Conservation (phyloP, 35 echinoderm and acorn worm genomes). For the Nesometra sesokonis region DNA sequence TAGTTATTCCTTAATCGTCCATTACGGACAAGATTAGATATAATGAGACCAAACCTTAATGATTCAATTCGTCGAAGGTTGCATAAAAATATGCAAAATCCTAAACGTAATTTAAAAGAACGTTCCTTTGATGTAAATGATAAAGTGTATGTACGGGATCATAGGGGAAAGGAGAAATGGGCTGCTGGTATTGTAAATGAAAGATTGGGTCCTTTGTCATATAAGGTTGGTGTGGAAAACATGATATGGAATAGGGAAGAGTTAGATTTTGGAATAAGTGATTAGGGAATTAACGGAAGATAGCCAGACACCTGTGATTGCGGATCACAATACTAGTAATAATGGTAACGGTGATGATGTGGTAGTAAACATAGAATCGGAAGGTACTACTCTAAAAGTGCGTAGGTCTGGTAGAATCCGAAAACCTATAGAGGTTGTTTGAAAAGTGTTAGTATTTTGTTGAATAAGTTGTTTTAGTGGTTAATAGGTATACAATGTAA, state of each 20-base stretch:
- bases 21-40: constrained; percentile 13
- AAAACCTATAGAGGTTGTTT: no score
- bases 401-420: no score
- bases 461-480: no score
- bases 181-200: constrained; percentile 9
- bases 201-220: constrained; percentile 15
- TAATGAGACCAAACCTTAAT: constrained; percentile 10
- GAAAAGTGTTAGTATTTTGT: no score
- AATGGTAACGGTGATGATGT: no score
- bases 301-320: no score
- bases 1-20: constrained; percentile 10
- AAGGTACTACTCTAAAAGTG: no score
- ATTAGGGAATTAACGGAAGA: no score
- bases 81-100: neutral
- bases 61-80: constrained; percentile 3
- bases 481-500: no score
- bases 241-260: constrained; percentile 12
- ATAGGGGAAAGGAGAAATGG: constrained; percentile 25
- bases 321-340: no score
- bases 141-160: constrained; percentile 10
- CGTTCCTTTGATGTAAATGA: neutral
- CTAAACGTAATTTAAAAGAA: neutral
- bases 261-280: no score
- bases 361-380: no score
- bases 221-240: constrained; percentile 5